Evolutionary conservation across 2,888 invertebrate genomes (phyloP), one percentile per base, ranked within the genome.

Genomic region (Tenthredo scrophulariae): DNA sequence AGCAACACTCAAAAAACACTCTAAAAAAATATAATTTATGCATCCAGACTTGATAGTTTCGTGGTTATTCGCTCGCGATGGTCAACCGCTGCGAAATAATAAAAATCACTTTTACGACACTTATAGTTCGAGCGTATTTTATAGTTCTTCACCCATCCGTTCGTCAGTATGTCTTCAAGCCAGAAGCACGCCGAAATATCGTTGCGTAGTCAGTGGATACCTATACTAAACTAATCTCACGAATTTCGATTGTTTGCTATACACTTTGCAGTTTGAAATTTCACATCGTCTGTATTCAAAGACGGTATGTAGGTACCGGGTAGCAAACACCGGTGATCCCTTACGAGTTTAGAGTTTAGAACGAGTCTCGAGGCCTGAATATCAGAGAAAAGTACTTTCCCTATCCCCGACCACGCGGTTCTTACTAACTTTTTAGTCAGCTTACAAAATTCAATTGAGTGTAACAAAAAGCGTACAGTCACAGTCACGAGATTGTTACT

Each of bases 81-180:
- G 33, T 58, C 80, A 80, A 62, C 62, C 58, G 58, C 58, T 37
- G 37, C 15, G 37, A 62, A 80, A 80, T 22, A 80, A 80, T 62
- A 58, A 80, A 80, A 62, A 80, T 80, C 80, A 58, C n/a, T 80
- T 80, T 80, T 62, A 80, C 79, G 58, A 80, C 40, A 80, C 58
- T 26, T 46, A 5, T 54, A 29, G 40, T 29, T 13, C 18, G 18
- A 77, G 50, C 46, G 46, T 50, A 50, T 77, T 77, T 77, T 77
- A 77, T 50, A 54, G 54, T 46, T 77, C 33, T 29, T 18, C 1
- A 77, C 18, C 5, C 67, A 33, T 13, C 67, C 67, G 29, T 43
- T 74, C 26, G 40, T 74, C 40, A 22, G 6, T 40, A 3, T 3
- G 70, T 70, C 70, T 40, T 33, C n/a, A 40, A 33, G 37, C 37